phyloP scores from a whole-genome alignment of 2,797 vertebrate species.

The Malurus splendens region DNA sequence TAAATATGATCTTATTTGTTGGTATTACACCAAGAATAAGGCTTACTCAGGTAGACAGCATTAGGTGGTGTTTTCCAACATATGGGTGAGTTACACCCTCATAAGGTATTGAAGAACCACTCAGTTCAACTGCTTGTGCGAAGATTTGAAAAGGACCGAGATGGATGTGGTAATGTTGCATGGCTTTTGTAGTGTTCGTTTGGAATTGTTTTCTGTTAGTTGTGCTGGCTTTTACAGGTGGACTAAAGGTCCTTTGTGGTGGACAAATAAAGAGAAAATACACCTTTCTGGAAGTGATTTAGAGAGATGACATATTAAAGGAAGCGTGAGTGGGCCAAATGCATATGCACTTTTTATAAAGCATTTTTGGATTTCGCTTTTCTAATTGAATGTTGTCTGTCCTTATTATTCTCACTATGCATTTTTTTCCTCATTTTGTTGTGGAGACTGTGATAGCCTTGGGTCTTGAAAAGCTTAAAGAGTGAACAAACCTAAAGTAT shows the following conservation, averaged over 20 bases:
- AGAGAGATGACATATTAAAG: not conserved
- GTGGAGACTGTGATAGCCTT: not conserved
- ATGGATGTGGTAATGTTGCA: not conserved
- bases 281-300: not conserved
- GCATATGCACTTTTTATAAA: not conserved
- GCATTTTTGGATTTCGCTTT: not conserved
- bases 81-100: accelerated
- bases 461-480: not conserved
- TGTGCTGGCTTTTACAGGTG: not conserved
- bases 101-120: not conserved
- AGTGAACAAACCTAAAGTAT: not conserved
- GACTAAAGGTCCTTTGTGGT: not conserved
- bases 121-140: not conserved
- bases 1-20: not conserved
- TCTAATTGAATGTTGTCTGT: not conserved
- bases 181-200: not conserved
- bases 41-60: not conserved
- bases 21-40: not conserved
- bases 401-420: not conserved
- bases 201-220: not conserved
- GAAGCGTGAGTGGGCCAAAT: not conserved
- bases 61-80: not conserved
- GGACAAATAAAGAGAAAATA: not conserved
- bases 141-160: not conserved
- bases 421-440: not conserved